These are phyloP conservation scores for Linepithema humile DNA, from an alignment of 1,140 invertebrate species.

Conservation along the genomic window DNA sequence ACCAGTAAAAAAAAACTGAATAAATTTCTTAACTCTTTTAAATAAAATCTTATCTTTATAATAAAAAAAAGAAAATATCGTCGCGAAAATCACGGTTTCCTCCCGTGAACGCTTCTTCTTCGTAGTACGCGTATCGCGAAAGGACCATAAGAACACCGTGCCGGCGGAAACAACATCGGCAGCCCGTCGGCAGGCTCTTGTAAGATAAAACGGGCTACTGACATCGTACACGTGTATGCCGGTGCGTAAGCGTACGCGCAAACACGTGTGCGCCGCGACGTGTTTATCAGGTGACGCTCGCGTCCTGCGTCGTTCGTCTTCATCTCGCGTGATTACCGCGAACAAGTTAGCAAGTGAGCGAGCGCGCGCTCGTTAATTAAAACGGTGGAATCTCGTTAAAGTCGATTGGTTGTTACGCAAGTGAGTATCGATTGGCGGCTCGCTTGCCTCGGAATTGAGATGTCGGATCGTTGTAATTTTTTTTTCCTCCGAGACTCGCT, in stretches of 20 bases:
- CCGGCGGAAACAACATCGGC: constrained; percentile 66
- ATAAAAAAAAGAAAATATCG: too few relatives aligned
- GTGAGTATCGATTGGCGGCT: constrained; percentile 61
- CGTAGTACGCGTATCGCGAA: too few relatives aligned
- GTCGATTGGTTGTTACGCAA: constrained; percentile 68
- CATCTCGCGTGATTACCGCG: constrained; percentile 54
- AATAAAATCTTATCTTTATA: too few relatives aligned
- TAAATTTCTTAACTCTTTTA: too few relatives aligned
- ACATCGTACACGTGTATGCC: constrained; percentile 66
- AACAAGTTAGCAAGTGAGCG: constrained; percentile 6
- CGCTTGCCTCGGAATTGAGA: constrained; percentile 63
- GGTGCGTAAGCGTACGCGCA: constrained; percentile 65
- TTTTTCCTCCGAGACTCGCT: constrained; percentile 25
- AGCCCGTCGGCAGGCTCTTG: constrained; percentile 69
- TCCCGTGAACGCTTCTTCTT: too few relatives aligned
- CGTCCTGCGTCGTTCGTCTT: neutral
- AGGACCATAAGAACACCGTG: neutral
- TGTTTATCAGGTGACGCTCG: constrained; percentile 69
- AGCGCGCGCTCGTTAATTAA: constrained; percentile 69
- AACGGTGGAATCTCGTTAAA: constrained; percentile 69
- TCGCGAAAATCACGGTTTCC: too few relatives aligned
- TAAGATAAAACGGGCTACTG: constrained; percentile 72
- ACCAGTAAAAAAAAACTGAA: too few relatives aligned
- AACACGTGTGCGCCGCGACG: constrained; percentile 66
- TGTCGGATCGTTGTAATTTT: constrained; percentile 44